phyloP scores from a whole-genome alignment of 35 echinoderm and acorn worm genomes.

The Lytechinus pictus region DNA sequence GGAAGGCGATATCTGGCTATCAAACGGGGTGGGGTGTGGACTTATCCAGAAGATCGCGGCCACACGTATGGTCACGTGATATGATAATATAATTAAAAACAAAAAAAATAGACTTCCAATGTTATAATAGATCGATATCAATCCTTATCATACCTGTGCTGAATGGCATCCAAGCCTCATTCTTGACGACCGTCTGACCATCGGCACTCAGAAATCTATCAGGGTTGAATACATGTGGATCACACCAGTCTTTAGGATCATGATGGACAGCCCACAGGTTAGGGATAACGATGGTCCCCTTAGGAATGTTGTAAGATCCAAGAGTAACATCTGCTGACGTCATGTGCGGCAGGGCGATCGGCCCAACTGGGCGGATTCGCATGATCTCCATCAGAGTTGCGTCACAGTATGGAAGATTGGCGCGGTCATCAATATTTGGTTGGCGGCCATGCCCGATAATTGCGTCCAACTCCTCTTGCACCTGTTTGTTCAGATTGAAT shows the following conservation, averaged over 20 bases:
- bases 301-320: conserved; percentile 38
- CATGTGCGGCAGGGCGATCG: conserved; percentile 33
- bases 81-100: no score
- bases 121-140: no score
- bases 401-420: conserved; percentile 43
- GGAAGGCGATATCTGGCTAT: no score
- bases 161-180: not conserved
- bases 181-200: conserved; percentile 27
- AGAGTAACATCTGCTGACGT: not conserved
- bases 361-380: conserved; percentile 29
- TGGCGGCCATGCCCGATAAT: conserved; percentile 59
- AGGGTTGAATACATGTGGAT: conserved; percentile 52
- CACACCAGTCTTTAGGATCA: conserved; percentile 33
- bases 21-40: no score
- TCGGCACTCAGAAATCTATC: conserved; percentile 42
- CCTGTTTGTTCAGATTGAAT: not conserved
- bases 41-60: no score
- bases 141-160: not conserved
- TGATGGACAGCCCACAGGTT: conserved; percentile 56
- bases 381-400: conserved; percentile 50
- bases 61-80: no score
- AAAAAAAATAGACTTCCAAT: no score
- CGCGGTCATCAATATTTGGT: conserved; percentile 40
- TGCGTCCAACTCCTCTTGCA: conserved; percentile 61
- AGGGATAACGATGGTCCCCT: conserved; percentile 51